Evolutionary conservation across 1,140 invertebrate species (phyloP).

Genomic region (Venturia canescens): DNA sequence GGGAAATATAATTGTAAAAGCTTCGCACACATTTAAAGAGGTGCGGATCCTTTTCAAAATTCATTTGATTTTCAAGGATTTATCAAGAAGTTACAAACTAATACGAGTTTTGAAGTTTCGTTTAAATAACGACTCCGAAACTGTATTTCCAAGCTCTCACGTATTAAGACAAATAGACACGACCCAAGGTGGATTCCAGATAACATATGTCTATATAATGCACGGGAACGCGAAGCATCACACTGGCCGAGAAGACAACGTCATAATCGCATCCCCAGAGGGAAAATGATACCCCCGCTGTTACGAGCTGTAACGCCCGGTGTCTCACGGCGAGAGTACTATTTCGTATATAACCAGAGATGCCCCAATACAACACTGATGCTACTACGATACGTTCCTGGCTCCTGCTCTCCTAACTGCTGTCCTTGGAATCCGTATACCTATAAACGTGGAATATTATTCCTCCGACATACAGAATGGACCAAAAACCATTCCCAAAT

Average conservation of each 20-base stretch:
- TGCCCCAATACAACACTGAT: constrained; percentile 48
- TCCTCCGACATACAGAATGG: constrained; percentile 11
- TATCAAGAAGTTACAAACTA: too few species aligned
- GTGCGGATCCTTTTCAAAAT: too few species aligned
- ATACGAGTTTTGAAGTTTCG: too few species aligned
- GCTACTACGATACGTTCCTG: constrained; percentile 14
- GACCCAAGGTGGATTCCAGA: too few species aligned
- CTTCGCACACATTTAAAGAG: too few species aligned
- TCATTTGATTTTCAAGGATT: too few species aligned
- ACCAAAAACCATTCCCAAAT: too few species aligned
- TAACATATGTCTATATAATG: constrained; percentile 10
- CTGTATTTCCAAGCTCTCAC: too few species aligned
- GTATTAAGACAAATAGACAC: too few species aligned
- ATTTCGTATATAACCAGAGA: constrained; percentile 58
- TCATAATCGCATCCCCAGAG: constrained; percentile 75
- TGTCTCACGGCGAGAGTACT: constrained; percentile 66
- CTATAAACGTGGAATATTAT: constrained; percentile 19
- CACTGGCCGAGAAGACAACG: constrained; percentile 56
- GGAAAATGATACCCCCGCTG: constrained; percentile 72
- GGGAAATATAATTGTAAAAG: too few species aligned
- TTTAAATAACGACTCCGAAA: too few species aligned
- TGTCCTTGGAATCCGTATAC: background rate
- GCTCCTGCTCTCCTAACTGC: constrained; percentile 1
- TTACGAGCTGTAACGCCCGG: constrained; percentile 53
- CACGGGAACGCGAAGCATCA: constrained; percentile 25